Percentiles rank a stretch among this genome's conserved stretches.
These are phyloP conservation scores for Tachyglossus aculeatus DNA, from an alignment of 2,797 vertebrate species.

Conservation along the genomic window DNA sequence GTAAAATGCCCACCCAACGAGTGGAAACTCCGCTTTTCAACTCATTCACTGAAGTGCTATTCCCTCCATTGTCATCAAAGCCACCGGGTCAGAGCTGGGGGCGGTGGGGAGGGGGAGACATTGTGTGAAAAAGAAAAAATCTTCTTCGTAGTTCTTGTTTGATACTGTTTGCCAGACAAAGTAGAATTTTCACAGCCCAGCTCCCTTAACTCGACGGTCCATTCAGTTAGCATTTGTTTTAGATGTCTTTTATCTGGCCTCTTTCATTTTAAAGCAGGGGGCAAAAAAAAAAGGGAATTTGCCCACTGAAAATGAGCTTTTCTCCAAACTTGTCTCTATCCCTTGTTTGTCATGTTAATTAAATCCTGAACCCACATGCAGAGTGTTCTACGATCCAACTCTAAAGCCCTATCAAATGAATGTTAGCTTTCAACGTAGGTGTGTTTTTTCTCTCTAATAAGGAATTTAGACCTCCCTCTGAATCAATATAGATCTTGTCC, in stretches of 20 bases:
- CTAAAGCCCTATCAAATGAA: slow-evolving; percentile 52
- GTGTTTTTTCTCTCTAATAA: slow-evolving; percentile 50
- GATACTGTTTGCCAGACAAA: slow-evolving; percentile 75
- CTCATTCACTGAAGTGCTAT: slow-evolving; percentile 51
- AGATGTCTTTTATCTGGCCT: slow-evolving; percentile 65
- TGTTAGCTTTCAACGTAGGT: slow-evolving; percentile 56
- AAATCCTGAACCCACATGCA: slow-evolving; percentile 56
- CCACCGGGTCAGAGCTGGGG: slow-evolving; percentile 61
- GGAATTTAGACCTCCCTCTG: slow-evolving; percentile 41
- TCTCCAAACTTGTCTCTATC: slow-evolving; percentile 66
- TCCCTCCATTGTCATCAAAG: slow-evolving; percentile 59
- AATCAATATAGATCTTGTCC: slow-evolving; percentile 34
- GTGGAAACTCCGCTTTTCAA: slow-evolving; percentile 46
- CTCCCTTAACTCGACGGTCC: slow-evolving; percentile 71
- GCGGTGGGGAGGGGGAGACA: too few relatives aligned
- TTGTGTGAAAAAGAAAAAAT: slow-evolving; percentile 67
- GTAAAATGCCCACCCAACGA: slow-evolving; percentile 47
- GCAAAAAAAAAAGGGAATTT: slow-evolving; percentile 62
- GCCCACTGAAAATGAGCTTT: slow-evolving; percentile 68
- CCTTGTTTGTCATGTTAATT: slow-evolving; percentile 67
- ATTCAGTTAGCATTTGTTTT: slow-evolving; percentile 76
- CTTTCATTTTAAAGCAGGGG: slow-evolving; percentile 48
- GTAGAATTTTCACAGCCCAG: slow-evolving; percentile 72
- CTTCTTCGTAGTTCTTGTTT: slow-evolving; percentile 70
- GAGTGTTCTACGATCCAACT: slow-evolving; percentile 61